Conservation (phyloP, 2,888 invertebrate genomes). For the Pandemis heparana region DNA sequence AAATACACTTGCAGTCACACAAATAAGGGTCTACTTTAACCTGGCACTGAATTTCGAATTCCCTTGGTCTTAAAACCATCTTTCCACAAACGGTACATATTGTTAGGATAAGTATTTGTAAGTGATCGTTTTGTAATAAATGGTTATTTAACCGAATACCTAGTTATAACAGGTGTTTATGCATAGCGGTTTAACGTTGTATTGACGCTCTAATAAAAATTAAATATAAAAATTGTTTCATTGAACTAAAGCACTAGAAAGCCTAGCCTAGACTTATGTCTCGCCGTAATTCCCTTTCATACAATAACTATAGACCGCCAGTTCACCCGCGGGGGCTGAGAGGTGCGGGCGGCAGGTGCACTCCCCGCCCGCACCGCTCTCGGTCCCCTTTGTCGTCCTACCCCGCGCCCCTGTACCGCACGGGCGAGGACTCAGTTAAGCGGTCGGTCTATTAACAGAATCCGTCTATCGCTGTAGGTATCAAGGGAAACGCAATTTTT, state of each 20-base stretch:
- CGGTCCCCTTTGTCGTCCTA: too few species aligned
- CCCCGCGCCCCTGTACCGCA: too few species aligned
- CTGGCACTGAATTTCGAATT: conserved; percentile 16
- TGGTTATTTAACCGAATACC: conserved; percentile 36
- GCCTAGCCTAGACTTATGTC: too few species aligned
- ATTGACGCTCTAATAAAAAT: conserved; percentile 36
- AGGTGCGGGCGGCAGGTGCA: too few species aligned
- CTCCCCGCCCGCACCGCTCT: too few species aligned
- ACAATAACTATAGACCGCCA: too few species aligned
- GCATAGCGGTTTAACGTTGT: conserved; percentile 32
- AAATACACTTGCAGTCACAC: neutral
- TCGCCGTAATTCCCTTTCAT: too few species aligned
- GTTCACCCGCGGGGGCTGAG: too few species aligned
- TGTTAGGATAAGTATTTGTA: conserved; percentile 27
- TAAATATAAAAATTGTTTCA: neutral
- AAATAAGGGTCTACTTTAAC: neutral
- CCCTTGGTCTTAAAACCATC: neutral
- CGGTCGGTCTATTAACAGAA: too few species aligned
- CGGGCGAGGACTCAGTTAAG: too few species aligned
- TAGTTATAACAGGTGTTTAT: conserved; percentile 40
- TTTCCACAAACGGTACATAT: conserved; percentile 16
- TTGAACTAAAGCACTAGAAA: neutral
- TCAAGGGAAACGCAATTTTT: too few species aligned
- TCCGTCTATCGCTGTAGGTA: too few species aligned
- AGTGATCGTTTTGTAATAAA: conserved; percentile 37